Conservation (phyloP, 2,113 vertebrate genomes). For the Toxotes jaculatrix region DNA sequence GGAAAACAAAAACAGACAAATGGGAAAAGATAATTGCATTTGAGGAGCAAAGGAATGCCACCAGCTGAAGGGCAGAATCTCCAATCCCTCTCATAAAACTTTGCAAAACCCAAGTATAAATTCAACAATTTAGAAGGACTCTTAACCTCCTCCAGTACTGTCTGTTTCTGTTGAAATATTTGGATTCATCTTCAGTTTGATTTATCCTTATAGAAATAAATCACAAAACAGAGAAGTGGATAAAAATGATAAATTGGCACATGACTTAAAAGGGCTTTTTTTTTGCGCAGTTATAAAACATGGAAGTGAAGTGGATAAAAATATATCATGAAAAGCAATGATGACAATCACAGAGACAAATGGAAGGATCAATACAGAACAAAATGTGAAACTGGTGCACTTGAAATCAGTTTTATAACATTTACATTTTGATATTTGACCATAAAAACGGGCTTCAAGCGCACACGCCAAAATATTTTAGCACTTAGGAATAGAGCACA, state of each 20-base stretch:
- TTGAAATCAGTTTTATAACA: slow-evolving; percentile 2
- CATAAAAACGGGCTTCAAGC: neutral
- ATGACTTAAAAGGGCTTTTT: neutral
- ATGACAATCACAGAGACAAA: neutral
- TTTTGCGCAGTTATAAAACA: neutral
- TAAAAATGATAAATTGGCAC: neutral
- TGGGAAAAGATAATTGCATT: slow-evolving; percentile 78
- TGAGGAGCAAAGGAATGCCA: slow-evolving; percentile 57
- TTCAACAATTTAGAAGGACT: slow-evolving; percentile 28
- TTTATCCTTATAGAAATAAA: slow-evolving; percentile 12
- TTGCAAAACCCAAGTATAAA: slow-evolving; percentile 8
- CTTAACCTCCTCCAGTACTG: neutral
- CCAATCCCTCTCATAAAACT: slow-evolving; percentile 46
- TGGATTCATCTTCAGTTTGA: slow-evolving; percentile 9
- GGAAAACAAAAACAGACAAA: slow-evolving; percentile 79
- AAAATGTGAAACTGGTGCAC: neutral
- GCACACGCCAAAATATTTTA: slow-evolving; percentile 5
- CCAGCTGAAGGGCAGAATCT: slow-evolving; percentile 63
- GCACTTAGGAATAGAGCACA: neutral
- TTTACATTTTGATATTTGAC: slow-evolving; percentile 10
- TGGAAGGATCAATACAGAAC: neutral
- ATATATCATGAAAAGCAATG: neutral
- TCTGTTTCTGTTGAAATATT: slow-evolving; percentile 17
- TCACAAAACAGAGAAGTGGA: neutral
- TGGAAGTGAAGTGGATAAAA: slow-evolving; percentile 1